Conservation (phyloP, 2,113 vertebrate genomes). For the Prionailurus bengalensis region DNA sequence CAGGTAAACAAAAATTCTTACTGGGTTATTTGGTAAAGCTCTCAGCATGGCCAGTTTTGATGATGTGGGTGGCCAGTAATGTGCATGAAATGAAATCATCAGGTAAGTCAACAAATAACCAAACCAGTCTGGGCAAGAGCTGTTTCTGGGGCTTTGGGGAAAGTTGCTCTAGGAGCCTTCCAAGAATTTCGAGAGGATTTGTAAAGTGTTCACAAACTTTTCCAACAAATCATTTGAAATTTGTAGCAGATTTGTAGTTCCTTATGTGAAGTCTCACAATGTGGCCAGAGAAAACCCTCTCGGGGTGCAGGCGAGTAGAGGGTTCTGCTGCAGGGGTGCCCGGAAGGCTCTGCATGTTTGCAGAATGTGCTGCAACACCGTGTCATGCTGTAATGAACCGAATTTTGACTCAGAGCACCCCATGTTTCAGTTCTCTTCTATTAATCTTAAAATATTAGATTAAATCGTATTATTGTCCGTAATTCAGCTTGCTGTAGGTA, state of each 20-base stretch:
- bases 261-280: not conserved
- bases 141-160: not conserved
- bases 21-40: slow-evolving; percentile 7
- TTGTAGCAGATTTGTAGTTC: not conserved
- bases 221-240: not conserved
- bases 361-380: not conserved
- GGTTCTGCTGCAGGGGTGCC: not conserved
- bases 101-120: not conserved
- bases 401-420: not conserved
- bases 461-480: not conserved
- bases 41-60: not conserved
- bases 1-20: not conserved
- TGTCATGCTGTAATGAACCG: not conserved
- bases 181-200: not conserved
- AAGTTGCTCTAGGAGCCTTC: not conserved
- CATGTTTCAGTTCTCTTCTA: not conserved
- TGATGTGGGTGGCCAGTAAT: not conserved
- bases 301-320: not conserved
- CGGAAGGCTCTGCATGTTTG: not conserved
- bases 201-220: not conserved
- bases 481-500: not conserved
- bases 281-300: not conserved
- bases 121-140: not conserved
- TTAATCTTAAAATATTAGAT: not conserved
- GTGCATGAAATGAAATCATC: not conserved